Percentiles rank a stretch among this genome's conserved stretches.
Evolutionary conservation across 2,113 vertebrate genomes (phyloP).

Genomic region (Symphodus melops): DNA sequence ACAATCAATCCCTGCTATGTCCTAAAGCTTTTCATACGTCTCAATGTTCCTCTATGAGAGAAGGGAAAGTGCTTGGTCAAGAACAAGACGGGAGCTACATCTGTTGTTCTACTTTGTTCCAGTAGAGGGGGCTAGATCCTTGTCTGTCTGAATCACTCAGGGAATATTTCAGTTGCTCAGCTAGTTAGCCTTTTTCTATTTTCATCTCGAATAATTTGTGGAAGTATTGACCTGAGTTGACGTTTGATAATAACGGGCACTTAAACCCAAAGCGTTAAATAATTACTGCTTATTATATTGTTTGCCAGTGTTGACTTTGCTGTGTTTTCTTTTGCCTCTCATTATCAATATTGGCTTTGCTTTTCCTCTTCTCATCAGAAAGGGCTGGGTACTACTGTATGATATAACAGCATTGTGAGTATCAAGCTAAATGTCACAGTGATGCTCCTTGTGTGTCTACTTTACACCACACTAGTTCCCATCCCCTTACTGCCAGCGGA

Average conservation of each 20-base stretch:
- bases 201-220: constrained; percentile 85
- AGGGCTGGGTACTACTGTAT: constrained; percentile 58
- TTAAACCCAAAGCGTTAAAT: constrained; percentile 48
- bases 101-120: constrained; percentile 64
- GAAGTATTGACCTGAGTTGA: constrained; percentile 86
- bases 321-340: constrained; percentile 79
- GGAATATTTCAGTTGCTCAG: constrained; percentile 89
- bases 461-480: constrained; percentile 55
- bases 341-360: constrained; percentile 69
- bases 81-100: constrained; percentile 27
- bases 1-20: constrained; percentile 51
- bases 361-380: constrained; percentile 50
- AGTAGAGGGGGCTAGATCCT: constrained; percentile 61
- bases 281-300: constrained; percentile 43
- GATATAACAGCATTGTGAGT: constrained; percentile 59
- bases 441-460: constrained; percentile 49
- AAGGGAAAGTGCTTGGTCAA: constrained; percentile 22
- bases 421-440: constrained; percentile 56
- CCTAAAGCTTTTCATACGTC: constrained; percentile 41
- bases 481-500: constrained; percentile 60
- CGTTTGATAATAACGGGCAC: constrained; percentile 82
- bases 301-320: constrained; percentile 77
- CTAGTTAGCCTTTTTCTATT: constrained; percentile 82
- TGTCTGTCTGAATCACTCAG: constrained; percentile 86
- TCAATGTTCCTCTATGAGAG: constrained; percentile 25